Conservation (phyloP, 2,888 invertebrate species). For the Therioaphis trifolii region DNA sequence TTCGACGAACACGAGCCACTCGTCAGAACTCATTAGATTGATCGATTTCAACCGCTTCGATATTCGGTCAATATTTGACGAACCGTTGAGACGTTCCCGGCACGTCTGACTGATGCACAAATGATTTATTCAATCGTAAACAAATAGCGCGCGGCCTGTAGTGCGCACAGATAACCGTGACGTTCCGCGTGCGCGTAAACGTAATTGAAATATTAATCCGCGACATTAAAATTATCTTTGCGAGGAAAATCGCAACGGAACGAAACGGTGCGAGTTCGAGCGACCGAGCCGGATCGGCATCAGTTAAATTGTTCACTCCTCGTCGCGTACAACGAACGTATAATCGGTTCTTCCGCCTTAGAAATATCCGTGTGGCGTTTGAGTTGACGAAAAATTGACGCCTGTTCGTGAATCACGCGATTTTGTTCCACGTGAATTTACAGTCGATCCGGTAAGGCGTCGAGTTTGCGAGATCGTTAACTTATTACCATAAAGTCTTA, state of each 20-base stretch:
- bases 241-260: too few relatives aligned
- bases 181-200: not conserved
- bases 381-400: not conserved
- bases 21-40: constrained; percentile 1
- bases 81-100: not conserved
- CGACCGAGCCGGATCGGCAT: not conserved
- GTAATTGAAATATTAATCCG: constrained; percentile 9
- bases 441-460: not conserved
- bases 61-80: not conserved
- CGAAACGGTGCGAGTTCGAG: too few relatives aligned
- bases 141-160: not conserved
- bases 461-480: not conserved
- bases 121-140: not conserved
- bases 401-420: not conserved
- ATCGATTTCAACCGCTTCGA: not conserved
- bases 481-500: too few relatives aligned
- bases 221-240: not conserved
- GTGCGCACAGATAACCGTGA: not conserved
- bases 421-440: constrained; percentile 17
- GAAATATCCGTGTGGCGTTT: not conserved
- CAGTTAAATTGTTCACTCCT: not conserved
- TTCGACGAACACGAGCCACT: not conserved
- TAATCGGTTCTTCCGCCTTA: not conserved
- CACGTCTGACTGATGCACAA: not conserved
- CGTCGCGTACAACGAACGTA: too few relatives aligned